These are phyloP conservation scores for Drosophila mettleri DNA, from an alignment of 2,888 invertebrate genomes.

Conservation along the genomic window DNA sequence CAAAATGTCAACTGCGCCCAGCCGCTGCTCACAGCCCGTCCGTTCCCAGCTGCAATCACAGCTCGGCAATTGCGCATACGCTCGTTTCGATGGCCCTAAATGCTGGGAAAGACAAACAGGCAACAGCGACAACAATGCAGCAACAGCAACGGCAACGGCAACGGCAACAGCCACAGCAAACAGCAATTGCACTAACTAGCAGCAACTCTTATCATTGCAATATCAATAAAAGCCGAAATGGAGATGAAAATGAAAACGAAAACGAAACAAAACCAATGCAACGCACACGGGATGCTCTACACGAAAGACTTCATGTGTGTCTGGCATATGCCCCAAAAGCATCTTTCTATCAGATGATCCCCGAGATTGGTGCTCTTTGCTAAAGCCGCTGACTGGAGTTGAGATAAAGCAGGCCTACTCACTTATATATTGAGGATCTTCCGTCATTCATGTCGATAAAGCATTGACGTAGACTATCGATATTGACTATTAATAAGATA, in stretches of 20 bases:
- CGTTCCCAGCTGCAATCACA: slow-evolving; percentile 31
- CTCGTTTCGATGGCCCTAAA: slow-evolving; percentile 8
- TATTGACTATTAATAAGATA: too few relatives aligned
- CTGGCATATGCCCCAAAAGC: background rate
- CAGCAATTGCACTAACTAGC: slow-evolving; percentile 44
- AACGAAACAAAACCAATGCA: background rate
- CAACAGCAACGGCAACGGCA: slow-evolving; percentile 17
- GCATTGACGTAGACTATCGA: too few relatives aligned
- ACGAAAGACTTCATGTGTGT: background rate
- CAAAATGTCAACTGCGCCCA: slow-evolving; percentile 10
- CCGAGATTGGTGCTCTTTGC: too few relatives aligned
- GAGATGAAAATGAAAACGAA: slow-evolving; percentile 12
- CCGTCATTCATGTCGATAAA: too few relatives aligned
- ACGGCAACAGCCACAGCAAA: slow-evolving; percentile 21
- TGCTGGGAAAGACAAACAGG: slow-evolving; percentile 30
- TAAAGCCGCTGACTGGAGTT: too few relatives aligned
- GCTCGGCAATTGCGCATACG: slow-evolving; percentile 13
- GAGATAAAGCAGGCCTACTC: too few relatives aligned
- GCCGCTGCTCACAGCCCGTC: background rate
- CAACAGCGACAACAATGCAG: slow-evolving; percentile 37
- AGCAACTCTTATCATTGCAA: slow-evolving; percentile 56
- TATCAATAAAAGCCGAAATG: slow-evolving; percentile 51
- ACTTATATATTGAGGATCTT: too few relatives aligned
- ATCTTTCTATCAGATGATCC: background rate
- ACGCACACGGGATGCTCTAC: slow-evolving; percentile 9